Evolutionary conservation across 1,140 invertebrate genomes (phyloP).

Genomic region (Nixonia krombeini): DNA sequence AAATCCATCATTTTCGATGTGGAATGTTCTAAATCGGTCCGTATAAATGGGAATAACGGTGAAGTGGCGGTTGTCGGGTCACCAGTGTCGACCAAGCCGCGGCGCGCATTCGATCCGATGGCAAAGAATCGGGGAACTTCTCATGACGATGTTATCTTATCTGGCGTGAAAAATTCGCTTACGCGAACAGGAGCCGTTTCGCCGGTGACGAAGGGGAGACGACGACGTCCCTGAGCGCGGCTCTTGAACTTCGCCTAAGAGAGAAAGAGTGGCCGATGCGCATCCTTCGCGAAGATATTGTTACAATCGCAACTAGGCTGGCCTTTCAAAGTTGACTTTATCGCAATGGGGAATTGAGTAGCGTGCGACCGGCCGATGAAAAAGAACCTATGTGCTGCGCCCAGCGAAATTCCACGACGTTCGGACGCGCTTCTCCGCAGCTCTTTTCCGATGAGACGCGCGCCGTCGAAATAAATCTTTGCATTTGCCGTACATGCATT

Average conservation of each 20-base stretch:
- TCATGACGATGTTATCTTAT: constrained; percentile 59
- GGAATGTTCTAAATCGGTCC: too few species aligned
- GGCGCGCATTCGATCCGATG: too few species aligned
- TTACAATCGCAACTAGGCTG: constrained; percentile 65
- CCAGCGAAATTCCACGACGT: constrained; percentile 56
- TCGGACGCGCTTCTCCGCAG: background rate
- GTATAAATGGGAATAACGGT: too few species aligned
- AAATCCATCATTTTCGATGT: too few species aligned
- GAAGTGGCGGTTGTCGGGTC: too few species aligned
- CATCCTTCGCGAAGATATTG: constrained; percentile 68
- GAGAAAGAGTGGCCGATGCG: constrained; percentile 45
- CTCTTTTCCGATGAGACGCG: too few species aligned
- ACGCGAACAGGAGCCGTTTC: constrained; percentile 55
- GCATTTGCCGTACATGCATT: too few species aligned
- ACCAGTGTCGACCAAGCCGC: too few species aligned
- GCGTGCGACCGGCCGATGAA: constrained; percentile 62
- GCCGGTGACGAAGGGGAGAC: constrained; percentile 49
- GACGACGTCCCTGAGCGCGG: constrained; percentile 65
- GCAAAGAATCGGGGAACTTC: constrained; percentile 32
- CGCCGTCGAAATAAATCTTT: too few species aligned
- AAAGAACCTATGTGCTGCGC: constrained; percentile 52
- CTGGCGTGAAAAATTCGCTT: constrained; percentile 65
- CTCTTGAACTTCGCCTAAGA: constrained; percentile 67
- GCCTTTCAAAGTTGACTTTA: constrained; percentile 52
- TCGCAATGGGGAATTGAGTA: constrained; percentile 68